Conservation (phyloP, 2,113 vertebrate species). For the Eolophus roseicapilla region DNA sequence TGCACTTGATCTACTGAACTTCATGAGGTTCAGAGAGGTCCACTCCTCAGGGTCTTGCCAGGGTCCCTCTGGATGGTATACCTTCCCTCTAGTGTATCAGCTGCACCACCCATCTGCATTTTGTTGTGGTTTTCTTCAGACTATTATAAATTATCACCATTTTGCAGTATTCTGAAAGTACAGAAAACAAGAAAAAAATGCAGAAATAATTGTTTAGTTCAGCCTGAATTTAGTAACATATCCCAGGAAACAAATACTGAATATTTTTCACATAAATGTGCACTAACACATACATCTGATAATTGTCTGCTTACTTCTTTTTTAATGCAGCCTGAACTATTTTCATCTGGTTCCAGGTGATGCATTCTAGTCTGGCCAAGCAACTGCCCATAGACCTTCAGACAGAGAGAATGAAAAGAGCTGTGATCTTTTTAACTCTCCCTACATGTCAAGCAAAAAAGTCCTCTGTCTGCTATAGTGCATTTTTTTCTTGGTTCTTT, state of each 20-base stretch:
- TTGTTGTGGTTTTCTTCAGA: background rate
- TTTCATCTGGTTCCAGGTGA: background rate
- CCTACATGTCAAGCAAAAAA: background rate
- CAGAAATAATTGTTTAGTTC: background rate
- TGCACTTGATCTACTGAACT: background rate
- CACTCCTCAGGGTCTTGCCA: background rate
- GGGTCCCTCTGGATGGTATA: background rate
- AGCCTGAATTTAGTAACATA: background rate
- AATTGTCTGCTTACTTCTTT: background rate
- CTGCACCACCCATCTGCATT: background rate
- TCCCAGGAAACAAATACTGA: background rate
- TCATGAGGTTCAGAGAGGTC: rapidly evolving
- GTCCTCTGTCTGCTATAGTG: background rate
- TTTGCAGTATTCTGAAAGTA: background rate
- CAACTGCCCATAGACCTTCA: background rate
- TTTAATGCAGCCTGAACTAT: background rate
- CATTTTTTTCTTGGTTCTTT: background rate
- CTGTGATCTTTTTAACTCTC: background rate
- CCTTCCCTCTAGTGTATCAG: rapidly evolving
- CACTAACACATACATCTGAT: background rate
- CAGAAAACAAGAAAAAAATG: background rate
- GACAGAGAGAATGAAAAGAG: background rate
- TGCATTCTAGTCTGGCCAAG: background rate
- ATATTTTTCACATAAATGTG: background rate
- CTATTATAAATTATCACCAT: too few species aligned